Evolutionary conservation across 2,797 vertebrate genomes (phyloP).

Genomic region (Dryobates pubescens): DNA sequence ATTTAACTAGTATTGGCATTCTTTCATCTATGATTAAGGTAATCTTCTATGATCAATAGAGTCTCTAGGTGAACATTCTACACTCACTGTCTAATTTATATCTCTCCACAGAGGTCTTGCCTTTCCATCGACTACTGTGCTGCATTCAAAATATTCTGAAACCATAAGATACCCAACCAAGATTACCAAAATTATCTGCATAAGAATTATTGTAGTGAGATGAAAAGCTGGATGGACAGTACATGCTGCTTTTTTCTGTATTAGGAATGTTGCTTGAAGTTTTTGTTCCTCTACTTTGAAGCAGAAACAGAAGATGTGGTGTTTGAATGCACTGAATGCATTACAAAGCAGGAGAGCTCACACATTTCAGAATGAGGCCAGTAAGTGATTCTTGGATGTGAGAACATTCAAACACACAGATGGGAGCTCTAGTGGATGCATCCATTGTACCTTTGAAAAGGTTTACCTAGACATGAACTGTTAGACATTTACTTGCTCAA

Average conservation of each 20-base stretch:
- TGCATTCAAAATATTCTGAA: neutral
- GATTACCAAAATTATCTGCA: neutral
- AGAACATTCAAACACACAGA: neutral
- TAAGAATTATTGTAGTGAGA: neutral
- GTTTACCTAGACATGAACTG: neutral
- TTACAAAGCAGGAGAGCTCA: neutral
- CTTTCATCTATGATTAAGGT: slow-evolving; percentile 38
- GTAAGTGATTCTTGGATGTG: neutral
- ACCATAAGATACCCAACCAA: neutral
- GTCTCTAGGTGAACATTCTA: neutral
- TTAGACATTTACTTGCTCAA: neutral
- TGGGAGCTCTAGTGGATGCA: neutral
- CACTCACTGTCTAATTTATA: accelerated
- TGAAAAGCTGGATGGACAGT: neutral
- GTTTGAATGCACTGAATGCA: neutral
- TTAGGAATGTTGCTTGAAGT: neutral
- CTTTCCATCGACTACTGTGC: neutral
- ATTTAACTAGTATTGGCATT: slow-evolving; percentile 21
- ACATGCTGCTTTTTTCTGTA: neutral
- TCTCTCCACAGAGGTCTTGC: neutral
- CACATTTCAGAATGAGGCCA: neutral
- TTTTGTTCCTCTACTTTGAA: neutral
- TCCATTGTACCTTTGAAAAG: neutral
- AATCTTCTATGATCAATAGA: slow-evolving; percentile 30
- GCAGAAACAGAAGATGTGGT: neutral